Conservation (phyloP, 2,888 invertebrate genomes). For the Troides helena region DNA sequence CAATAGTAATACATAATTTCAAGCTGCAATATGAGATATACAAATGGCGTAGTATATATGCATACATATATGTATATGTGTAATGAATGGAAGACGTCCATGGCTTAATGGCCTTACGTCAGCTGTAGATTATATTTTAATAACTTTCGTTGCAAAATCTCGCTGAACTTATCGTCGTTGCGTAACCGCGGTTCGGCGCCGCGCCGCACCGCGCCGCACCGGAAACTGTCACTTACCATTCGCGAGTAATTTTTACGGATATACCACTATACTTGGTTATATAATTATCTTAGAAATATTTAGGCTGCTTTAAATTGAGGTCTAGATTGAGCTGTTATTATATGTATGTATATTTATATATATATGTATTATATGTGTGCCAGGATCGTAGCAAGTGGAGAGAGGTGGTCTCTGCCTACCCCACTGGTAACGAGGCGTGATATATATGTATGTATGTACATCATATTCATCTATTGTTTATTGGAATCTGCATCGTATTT, state of each 20-base stretch:
- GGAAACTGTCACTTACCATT: conserved; percentile 4
- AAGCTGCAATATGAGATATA: background rate
- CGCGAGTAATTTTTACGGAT: background rate
- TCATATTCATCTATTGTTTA: no score
- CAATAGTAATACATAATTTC: background rate
- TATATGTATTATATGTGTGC: no score
- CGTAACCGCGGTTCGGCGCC: conserved; percentile 3
- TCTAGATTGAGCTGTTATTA: background rate
- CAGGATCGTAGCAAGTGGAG: no score
- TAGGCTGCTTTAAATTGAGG: background rate
- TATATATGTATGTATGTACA: no score
- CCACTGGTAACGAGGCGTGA: no score
- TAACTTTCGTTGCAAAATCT: conserved; percentile 15
- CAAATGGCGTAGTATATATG: background rate
- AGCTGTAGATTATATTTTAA: conserved; percentile 11
- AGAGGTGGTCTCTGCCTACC: no score
- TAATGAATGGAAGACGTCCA: background rate
- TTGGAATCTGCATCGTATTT: no score
- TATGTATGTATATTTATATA: no score
- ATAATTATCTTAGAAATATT: background rate
- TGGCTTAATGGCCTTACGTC: conserved; percentile 4
- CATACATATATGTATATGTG: background rate
- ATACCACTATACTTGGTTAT: background rate
- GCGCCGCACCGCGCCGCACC: background rate
- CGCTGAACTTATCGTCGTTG: conserved; percentile 1